Evolutionary conservation across 2,113 vertebrate genomes (phyloP).

Genomic region (Mirounga angustirostris): DNA sequence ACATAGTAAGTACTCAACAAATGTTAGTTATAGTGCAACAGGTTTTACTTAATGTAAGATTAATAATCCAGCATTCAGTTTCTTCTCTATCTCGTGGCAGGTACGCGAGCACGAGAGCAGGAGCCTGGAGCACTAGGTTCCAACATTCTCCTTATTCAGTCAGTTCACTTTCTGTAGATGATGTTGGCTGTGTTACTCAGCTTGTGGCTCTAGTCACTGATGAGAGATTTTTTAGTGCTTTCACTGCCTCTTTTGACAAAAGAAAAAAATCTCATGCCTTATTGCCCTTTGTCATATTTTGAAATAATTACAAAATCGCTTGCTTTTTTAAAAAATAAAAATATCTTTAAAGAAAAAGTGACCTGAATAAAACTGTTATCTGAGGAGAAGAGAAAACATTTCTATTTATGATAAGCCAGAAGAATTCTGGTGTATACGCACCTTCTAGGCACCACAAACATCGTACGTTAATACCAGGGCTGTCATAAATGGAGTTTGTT

Average conservation of each 20-base stretch:
- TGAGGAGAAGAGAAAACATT: slow-evolving; percentile 9
- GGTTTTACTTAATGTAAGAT: slow-evolving; percentile 38
- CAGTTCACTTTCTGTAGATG: not conserved
- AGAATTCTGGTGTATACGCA: not conserved
- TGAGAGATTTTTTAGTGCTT: not conserved
- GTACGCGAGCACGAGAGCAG: not conserved
- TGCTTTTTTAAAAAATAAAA: not conserved
- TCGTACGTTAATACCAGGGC: not conserved
- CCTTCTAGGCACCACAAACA: not conserved
- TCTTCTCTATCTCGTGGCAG: slow-evolving; percentile 3
- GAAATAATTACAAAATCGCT: slow-evolving; percentile 10
- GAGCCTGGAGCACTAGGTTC: not conserved
- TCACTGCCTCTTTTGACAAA: not conserved
- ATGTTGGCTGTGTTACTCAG: not conserved
- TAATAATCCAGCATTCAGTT: not conserved
- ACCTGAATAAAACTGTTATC: not conserved
- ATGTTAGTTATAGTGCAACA: not conserved
- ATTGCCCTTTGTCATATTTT: not conserved
- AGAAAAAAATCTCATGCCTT: not conserved
- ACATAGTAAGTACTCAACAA: not conserved
- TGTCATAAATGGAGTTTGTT: not conserved
- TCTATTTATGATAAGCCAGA: not conserved
- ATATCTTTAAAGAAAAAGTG: not conserved
- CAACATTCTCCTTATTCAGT: not conserved
- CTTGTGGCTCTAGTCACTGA: not conserved